Evolutionary conservation across 2,888 invertebrate species (phyloP), one percentile per base, ranked within the genome.

Genomic region (Tachystola acroxantha): DNA sequence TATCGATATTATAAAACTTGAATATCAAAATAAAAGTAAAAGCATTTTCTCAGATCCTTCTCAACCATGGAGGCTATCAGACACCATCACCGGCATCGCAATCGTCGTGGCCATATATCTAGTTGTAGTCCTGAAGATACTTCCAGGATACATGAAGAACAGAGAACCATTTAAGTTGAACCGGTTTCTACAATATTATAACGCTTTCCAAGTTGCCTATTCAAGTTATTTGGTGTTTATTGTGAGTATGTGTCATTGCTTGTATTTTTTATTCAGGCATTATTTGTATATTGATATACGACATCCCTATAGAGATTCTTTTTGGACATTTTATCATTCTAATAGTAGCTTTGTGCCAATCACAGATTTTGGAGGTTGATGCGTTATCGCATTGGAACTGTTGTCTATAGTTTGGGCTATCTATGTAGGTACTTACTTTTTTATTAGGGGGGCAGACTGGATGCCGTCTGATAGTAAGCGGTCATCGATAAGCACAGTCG

Each of bases 91-190:
- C 1, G 71, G 64, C 0, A 39, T 76, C 0, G 46, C 45, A 0
- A 10, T 70, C 1, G 58, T 81, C 1, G 88, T 95, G 19, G 72
- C 87, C 25, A 67, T 89, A 7, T 96, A 96, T 64, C 73, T 95
- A 16, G 67, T 89, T 11, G 77, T 94, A 44, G 92, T 95, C 0
- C 71, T 89, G 31, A 88, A 88, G 43, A 63, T 91, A 36, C 90
- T 96, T 1, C 95, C 96, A 1, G 68, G 74, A 19, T 84, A 90
- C 51, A 95, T 95, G 94, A 88, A 85, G 37, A 76, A 90, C 32
- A 82, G 91, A 28, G 64, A 81, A 33, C 91, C 94, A 0, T 90
- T 89, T 40, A 88, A 91, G 35, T 57, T 95, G 11, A 89, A 91
- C 13, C 85, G 81, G 20, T 51, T 92, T n/a, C 80, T 95, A 55